Evolutionary conservation across 2,888 invertebrate species (phyloP), one percentile per base, ranked within the genome.

Genomic region (Drosophila leonis): DNA sequence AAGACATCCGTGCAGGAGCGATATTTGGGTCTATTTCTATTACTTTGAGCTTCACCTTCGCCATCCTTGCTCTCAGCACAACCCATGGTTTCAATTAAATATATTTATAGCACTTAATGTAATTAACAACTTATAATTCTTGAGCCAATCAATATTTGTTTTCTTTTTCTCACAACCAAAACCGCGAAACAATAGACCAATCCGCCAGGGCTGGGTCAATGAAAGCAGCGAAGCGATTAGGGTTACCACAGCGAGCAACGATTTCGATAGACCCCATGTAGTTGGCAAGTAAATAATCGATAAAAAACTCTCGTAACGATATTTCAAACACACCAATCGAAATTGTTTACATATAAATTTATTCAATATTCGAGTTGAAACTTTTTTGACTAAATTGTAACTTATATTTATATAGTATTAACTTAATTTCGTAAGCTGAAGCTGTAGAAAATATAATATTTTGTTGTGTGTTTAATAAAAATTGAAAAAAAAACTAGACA

Each of bases 1-100:
- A 96, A 94, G 12, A 97, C 94, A 93, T 98, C 97, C 5, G 97
- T 98, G 90, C 97, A 97, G 59, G 95, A 95, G 91, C 97, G 95
- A 93, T 94, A 94, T 92, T 95, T 94, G n/a, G 95, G 94, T 4
- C 91, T 86, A 75, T 83, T 83, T 10, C 92, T 83, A 72, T 84
- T 83, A 57, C 80, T 85, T 65, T 82, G 83, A 0, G 78, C 48
- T 27, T 87, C 91, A 7, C 76, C 82, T 2, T 91, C 91, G 35
- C 94, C 93, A 78, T 95, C 94, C 92, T 95, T 95, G 90, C 95
- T 95, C 92, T 95, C 95, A 55, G 95, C 94, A 92, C 96, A 96
- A 76, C 96, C 95, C 96, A 96, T 96, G 10, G 7, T 10, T 60
- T 65, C 13, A 35, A 27, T 54, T 52, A 29, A 37, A 37, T 48